Base-by-base conservation (phyloP, 2,113 vertebrate species). In the Equus przewalskii region DNA sequence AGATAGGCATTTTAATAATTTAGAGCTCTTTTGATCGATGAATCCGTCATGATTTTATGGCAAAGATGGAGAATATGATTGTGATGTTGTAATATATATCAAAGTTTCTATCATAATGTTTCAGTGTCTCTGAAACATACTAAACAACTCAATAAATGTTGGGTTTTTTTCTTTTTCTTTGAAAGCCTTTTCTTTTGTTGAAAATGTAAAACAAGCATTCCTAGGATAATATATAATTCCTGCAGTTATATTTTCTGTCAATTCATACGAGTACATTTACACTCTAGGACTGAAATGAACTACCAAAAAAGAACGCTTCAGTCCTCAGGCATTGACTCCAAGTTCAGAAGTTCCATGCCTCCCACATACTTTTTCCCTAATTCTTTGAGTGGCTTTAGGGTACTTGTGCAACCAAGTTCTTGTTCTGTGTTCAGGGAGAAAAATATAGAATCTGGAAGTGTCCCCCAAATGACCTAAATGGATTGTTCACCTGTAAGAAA, bases 1-100 rank as follows among this genome's bases (percentile, higher is more conserved):
- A 97, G 65, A 11, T 44, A 46, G 44, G 46, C 72, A 79, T 91
- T 91, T 64, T 16, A 93, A 94, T 97, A 95, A 97, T 97, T 97
- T 86, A 83, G 33, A 60, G 7, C 56, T 67, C n/a, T 95, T 84
- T 95, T 84, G 28, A 73, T 56, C 49, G 13, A 58, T 4, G 51
- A 94, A n/a, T 54, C 12, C 6, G 56, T 72, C 44, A 69, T 60
- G 15, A 33, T 60, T 86, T 96, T 82, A 75, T 92, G 56, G 67
- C 30, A 90, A 81, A 92, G 19, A 83, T 95, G 75, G 83, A 92
- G 41, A 87, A 92, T 76, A 62, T 96, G 33, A 56, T 72, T 94
- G 2, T 90, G n/a, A 49, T 81, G 72, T 92, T 67, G 3, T 75
- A 78, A 70, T 65, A 58, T 28, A 58, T 28, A 49, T 62, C 69